phyloP scores from a whole-genome alignment of 2,113 vertebrate genomes.

The Romanogobio albipinnatus region DNA sequence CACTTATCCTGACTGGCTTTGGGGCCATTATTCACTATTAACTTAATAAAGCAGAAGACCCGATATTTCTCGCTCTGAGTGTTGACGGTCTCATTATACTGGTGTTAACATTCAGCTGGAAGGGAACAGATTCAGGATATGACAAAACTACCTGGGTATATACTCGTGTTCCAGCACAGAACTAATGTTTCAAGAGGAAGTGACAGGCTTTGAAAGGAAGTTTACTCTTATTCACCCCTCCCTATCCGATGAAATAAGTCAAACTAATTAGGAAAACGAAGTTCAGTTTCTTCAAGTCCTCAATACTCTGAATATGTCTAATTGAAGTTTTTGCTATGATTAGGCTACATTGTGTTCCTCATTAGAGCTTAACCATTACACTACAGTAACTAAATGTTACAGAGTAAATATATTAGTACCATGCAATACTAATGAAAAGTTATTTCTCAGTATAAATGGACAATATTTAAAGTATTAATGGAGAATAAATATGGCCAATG shows the following conservation, averaged over 20 bases:
- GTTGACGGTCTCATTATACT: slow-evolving; percentile 2
- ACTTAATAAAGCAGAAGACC: neutral
- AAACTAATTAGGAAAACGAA: neutral
- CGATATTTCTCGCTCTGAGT: neutral
- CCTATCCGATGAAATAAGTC: neutral
- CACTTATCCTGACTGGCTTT: neutral
- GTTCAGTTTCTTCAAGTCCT: neutral
- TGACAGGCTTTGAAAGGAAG: slow-evolving; percentile 6
- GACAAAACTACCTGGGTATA: neutral
- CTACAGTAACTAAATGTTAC: neutral
- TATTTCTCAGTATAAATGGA: neutral
- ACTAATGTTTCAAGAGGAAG: slow-evolving; percentile 8
- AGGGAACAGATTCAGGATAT: slow-evolving; percentile 8
- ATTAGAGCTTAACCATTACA: neutral
- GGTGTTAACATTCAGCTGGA: neutral
- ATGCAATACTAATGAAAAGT: neutral
- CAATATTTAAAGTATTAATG: neutral
- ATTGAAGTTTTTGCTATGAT: neutral
- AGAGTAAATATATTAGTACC: neutral
- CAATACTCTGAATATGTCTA: neutral
- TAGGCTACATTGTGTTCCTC: neutral
- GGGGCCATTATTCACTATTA: neutral
- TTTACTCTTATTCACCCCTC: neutral
- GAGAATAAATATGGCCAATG: neutral
- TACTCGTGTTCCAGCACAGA: neutral